Evolutionary conservation across 2,113 vertebrate genomes (phyloP).

Genomic region (Aviceda subcristata): DNA sequence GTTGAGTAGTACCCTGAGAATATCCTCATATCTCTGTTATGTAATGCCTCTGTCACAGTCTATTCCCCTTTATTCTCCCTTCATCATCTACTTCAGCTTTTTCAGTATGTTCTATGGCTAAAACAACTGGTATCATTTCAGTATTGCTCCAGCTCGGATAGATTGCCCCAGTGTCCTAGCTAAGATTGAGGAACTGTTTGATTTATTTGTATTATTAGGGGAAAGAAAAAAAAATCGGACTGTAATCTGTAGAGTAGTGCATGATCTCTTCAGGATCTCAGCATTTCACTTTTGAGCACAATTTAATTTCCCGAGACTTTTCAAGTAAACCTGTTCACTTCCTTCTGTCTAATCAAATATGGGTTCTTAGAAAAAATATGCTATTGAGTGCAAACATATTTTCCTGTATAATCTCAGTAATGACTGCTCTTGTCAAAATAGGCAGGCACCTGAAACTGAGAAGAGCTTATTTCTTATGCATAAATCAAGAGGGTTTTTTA

Average conservation of each 20-base stretch:
- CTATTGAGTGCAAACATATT: background rate
- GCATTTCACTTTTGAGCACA: background rate
- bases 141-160: background rate
- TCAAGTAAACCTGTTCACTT: background rate
- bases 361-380: background rate
- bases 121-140: background rate
- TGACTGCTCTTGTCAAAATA: conserved; percentile 13
- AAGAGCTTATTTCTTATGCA: background rate
- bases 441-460: background rate
- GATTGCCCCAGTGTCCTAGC: background rate
- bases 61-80: background rate
- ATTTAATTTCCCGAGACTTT: background rate
- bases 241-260: background rate
- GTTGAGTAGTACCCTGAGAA: background rate
- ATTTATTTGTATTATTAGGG: background rate
- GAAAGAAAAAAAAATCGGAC: background rate
- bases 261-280: background rate
- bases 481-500: background rate
- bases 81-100: background rate
- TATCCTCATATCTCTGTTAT: background rate
- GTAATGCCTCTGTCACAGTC: background rate
- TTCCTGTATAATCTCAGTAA: background rate
- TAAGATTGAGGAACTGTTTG: background rate
- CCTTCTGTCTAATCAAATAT: background rate
- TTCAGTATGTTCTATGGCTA: background rate